Base-by-base conservation (phyloP, 2,888 invertebrate species). In the Lithophane ornitopus region DNA sequence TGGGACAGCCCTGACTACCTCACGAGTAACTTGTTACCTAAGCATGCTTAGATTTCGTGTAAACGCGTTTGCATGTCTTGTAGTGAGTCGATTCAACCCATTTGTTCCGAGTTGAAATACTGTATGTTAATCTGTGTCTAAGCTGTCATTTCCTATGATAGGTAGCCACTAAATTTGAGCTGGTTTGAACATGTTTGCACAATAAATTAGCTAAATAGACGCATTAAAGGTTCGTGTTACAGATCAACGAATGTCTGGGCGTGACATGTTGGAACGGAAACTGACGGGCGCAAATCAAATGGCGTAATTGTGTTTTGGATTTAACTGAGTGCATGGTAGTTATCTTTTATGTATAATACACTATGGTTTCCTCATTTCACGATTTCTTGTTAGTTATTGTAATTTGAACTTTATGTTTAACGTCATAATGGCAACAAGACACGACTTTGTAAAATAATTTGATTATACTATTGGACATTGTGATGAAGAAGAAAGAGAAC, bases 191-290 rank as follows among this genome's bases (percentile, higher is more conserved):
- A 85, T 82, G 70, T 85, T 73, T 67, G 67, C 28, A 39, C 67
- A 14, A 82, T 82, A 82, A 82, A 85, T 85, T 76, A 65, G 54
- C 22, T 70, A 81, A 76, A 85, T 82, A 82, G 82, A 68, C 67
- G 49, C 61, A 70, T 82, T 82, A 82, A 82, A 76, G 70, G 69
- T 82, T 70, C 39, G 22, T 58, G 82, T 61, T 56, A 73, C 62
- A 85, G 72, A 82, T 82, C 77, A 73, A 49, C 62, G 70, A 49
- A 26, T 46, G 44, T 67, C 72, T 82, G 82, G 22, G 28, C n/a
- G 22, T 76, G 82, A 82, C 82, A 68, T 44, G 76, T 61, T 67
- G 49, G 56, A 44, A 44, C 14, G 52, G 75, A 68, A 65, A 68
- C 75, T 68, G 81, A 80, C 70, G 63, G 54, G 19, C 4, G 56